A percentile compares a stretch with the other conserved stretches of the same genome.
phyloP scores from a whole-genome alignment of 2,113 vertebrate species.

The Hippolais icterina region DNA sequence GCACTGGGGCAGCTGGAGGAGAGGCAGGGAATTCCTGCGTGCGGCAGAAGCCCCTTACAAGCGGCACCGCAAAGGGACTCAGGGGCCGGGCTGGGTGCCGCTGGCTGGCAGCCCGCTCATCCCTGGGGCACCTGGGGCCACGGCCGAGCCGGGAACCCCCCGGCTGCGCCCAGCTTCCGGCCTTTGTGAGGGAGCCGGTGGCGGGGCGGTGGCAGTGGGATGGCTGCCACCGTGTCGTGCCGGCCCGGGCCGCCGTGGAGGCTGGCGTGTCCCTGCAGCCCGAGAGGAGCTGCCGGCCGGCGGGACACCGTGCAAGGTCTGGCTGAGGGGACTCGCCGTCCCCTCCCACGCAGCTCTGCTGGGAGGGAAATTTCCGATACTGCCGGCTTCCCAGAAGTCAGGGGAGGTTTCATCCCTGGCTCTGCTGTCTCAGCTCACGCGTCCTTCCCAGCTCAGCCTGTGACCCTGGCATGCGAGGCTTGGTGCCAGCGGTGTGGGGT shows the following conservation, averaged over 20 bases:
- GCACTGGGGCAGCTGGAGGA: neutral
- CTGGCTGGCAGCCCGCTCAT: neutral
- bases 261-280: accelerated
- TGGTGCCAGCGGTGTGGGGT: accelerated
- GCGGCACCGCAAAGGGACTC: neutral
- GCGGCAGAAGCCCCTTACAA: neutral
- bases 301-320: accelerated
- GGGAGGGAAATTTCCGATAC: neutral
- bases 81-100: neutral
- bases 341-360: neutral
- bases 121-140: neutral
- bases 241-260: neutral
- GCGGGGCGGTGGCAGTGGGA: neutral
- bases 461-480: neutral
- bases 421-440: neutral
- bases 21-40: neutral
- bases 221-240: neutral
- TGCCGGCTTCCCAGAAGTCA: neutral
- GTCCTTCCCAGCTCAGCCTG: neutral
- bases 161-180: neutral
- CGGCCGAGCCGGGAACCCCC: neutral
- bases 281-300: neutral
- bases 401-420: neutral
- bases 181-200: conserved; percentile 6
- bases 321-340: neutral